Base-by-base conservation (phyloP, 1,140 invertebrate species). In the Macrosteles quadrilineatus region DNA sequence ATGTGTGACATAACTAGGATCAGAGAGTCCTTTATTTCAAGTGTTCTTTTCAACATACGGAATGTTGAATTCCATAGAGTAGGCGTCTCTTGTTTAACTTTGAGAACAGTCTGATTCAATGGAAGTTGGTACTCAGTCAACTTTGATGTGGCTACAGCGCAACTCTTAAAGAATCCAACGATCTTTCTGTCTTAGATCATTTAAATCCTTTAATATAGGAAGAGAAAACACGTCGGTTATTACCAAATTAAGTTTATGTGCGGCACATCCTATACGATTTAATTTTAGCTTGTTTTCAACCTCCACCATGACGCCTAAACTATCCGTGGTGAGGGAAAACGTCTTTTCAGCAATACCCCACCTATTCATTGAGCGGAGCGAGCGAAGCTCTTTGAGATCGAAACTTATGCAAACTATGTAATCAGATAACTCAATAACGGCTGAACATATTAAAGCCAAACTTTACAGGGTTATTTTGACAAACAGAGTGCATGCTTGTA, bases 161-260 rank as follows among this genome's bases (percentile, higher is more conserved):
- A 50, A 23, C 21, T 67, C 53, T 67, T 67, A 53, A 67, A 67
- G 30, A 50, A 50, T 11, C 43, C 27, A 11, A 67, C 66, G n/a
- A 67, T 25, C 23, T n/a, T 53, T 50, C 45, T 50, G 4, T 29
- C 27, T 29, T 36, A 50, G 53, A 4, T 2, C 23, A 3, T 2
- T 21, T n/a, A 53, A 53, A 50, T 47, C 27, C 21, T 45, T 29
- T 21, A 53, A 21, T 12, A 50, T 27, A 9, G 57, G 6, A 31
- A 50, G 9, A 11, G 23, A 17, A 17, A 67, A 50, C 9, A 45
- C 66, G 30, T 67, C 66, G n/a, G 40, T 19, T 1, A 50, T 45
- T 25, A 53, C 66, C 19, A 67, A 31, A 50, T 67, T 67, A 4
- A 67, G 23, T 11, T n/a, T 67, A 30, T 67, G 66, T 3, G 66